Evolutionary conservation across 2,113 vertebrate species (phyloP).

Genomic region (Dicrurus megarhynchus): DNA sequence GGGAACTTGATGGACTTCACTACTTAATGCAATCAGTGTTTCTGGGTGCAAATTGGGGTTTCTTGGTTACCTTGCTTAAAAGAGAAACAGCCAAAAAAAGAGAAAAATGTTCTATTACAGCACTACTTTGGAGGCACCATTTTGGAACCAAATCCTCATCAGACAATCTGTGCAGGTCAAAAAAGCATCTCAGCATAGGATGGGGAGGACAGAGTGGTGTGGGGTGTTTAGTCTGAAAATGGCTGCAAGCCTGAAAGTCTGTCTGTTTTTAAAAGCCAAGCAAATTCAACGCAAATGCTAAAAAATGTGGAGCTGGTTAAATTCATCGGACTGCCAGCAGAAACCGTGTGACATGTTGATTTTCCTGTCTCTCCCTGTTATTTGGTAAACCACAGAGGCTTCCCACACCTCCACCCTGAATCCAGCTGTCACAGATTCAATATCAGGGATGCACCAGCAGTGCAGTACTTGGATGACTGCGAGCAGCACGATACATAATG

Average conservation of each 20-base stretch:
- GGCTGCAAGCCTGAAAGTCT: neutral
- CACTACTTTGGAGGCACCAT: neutral
- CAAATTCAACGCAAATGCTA: neutral
- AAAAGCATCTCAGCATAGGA: neutral
- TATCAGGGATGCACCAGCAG: neutral
- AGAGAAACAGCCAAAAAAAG: neutral
- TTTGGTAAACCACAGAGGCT: neutral
- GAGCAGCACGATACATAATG: neutral
- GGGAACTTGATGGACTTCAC: neutral
- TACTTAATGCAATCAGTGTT: neutral
- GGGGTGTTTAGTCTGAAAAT: neutral
- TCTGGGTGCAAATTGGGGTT: neutral
- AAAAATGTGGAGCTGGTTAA: neutral
- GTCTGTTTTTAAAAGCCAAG: neutral
- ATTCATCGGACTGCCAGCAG: neutral
- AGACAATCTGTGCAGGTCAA: neutral
- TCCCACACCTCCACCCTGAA: neutral
- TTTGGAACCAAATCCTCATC: neutral
- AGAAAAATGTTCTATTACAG: neutral
- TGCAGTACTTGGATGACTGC: neutral
- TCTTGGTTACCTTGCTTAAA: neutral
- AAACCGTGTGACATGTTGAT: constrained; percentile 27
- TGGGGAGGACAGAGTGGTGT: neutral
- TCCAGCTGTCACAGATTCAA: constrained; percentile 7
- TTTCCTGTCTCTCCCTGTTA: constrained; percentile 24